Evolutionary conservation across 2,888 invertebrate genomes (phyloP).

Genomic region (Chrysomela aeneicollis): DNA sequence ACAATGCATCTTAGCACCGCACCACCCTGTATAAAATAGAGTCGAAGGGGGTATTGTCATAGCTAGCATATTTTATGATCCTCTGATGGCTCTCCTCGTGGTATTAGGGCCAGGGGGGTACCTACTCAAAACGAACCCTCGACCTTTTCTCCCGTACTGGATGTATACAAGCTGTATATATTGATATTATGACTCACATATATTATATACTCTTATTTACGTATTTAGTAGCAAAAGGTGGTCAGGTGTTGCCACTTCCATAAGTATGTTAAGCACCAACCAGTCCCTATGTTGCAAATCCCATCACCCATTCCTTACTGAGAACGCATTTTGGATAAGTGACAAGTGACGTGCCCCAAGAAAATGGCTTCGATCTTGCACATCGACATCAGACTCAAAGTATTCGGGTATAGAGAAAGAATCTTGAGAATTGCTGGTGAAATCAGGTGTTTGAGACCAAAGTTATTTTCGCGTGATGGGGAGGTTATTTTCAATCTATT

Average conservation of each 20-base stretch:
- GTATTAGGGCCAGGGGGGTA: too few species aligned
- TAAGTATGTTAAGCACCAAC: constrained; percentile 59
- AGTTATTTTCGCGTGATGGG: too few species aligned
- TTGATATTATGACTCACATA: constrained; percentile 55
- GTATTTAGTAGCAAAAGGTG: constrained; percentile 58
- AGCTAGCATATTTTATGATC: constrained; percentile 25
- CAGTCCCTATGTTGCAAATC: constrained; percentile 61
- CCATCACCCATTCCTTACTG: constrained; percentile 57
- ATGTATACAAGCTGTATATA: constrained; percentile 63
- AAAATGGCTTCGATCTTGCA: too few species aligned
- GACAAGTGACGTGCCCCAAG: too few species aligned
- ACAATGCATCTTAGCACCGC: background rate
- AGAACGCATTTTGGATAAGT: constrained; percentile 42
- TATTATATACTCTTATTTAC: constrained; percentile 59
- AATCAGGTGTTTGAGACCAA: too few species aligned
- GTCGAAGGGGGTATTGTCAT: constrained; percentile 15
- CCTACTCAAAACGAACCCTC: constrained; percentile 18
- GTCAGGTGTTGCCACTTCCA: constrained; percentile 60
- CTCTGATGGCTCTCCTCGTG: constrained; percentile 1
- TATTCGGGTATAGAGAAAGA: too few species aligned
- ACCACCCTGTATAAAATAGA: constrained; percentile 33
- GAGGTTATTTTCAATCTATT: too few species aligned
- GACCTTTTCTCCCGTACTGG: constrained; percentile 59
- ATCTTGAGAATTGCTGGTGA: too few species aligned
- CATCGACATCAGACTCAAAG: too few species aligned